These are phyloP conservation scores for Phenacoccus solenopsis DNA, from an alignment of 1,140 invertebrate genomes.

Conservation along the genomic window DNA sequence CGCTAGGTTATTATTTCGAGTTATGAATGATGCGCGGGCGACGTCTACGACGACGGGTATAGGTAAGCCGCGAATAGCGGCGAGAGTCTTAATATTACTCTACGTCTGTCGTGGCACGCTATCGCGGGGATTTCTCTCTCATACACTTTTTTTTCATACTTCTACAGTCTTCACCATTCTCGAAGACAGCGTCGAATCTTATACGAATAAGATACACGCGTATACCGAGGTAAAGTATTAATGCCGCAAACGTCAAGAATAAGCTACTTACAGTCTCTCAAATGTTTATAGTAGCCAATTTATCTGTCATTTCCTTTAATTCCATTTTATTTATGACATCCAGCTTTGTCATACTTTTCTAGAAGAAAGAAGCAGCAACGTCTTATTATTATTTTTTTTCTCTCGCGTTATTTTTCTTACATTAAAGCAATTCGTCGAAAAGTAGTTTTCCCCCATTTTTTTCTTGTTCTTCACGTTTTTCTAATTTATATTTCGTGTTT, in stretches of 20 bases:
- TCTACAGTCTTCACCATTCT: background rate
- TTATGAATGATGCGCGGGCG: too few relatives aligned
- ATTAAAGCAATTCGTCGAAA: constrained; percentile 1
- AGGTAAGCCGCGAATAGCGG: too few relatives aligned
- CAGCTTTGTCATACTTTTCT: constrained; percentile 14
- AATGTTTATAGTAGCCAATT: constrained; percentile 18
- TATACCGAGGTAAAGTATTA: background rate
- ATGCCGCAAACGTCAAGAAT: background rate
- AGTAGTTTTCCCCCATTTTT: background rate
- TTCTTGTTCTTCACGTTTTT: background rate
- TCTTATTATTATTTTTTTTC: constrained; percentile 2
- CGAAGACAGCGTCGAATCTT: background rate
- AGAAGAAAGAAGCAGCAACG: background rate
- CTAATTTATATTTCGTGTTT: background rate
- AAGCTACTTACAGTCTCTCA: constrained; percentile 17
- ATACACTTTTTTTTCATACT: too few relatives aligned
- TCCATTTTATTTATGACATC: constrained; percentile 10
- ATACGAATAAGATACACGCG: background rate
- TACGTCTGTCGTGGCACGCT: background rate
- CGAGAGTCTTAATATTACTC: background rate
- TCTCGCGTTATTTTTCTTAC: background rate
- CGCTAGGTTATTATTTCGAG: too few relatives aligned
- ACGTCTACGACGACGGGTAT: too few relatives aligned
- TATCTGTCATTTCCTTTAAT: constrained; percentile 18
- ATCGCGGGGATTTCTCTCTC: background rate